Base-by-base conservation (phyloP, 2,888 invertebrate genomes). In the Tubiluchus corallicola region DNA sequence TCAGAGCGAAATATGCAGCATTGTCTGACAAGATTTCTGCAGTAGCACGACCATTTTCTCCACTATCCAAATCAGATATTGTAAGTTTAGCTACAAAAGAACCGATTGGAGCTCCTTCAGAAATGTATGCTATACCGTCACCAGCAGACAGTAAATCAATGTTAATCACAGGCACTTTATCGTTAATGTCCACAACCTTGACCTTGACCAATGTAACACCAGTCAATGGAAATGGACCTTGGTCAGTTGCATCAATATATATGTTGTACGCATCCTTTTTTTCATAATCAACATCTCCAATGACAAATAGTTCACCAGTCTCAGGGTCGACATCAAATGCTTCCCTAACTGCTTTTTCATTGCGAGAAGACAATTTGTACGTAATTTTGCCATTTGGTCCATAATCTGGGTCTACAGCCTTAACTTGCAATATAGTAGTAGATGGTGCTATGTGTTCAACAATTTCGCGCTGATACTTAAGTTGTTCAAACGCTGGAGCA, bases 101-200 rank as follows among this genome's bases (percentile, higher is more conserved):
- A 5, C 29, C 29, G 29, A 29, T n/a, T 5, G 29, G n/a, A n/a
- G 29, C 29, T 5, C 29, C 9, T n/a, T 29, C 29, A n/a, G 29
- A 29, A 29, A 29, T n/a, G 9, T n/a, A n/a, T n/a, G 29, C 29
- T 5, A 9, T 5, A 9, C n/a, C 29, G 29, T 29, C 29, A 5
- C n/a, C 29, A 29, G 29, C 29, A 9, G 29, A 29, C 29, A 29
- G 29, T n/a, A 29, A n/a, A 29, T 29, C n/a, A n/a, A 29, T n/a
- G 29, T 29, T 29, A n/a, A 29, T 29, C 9, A 29, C 29, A n/a
- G 29, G 29, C 29, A 5, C 9, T 5, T 29, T 29, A n/a, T 29
- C 29, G 29, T 29, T 29, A n/a, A 29, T 29, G 29, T 29, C 29
- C 5, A 29, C n/a, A n/a, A 29, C 29, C 9, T 29, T 5, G 29